These are phyloP conservation scores for Isichthys henryi DNA, from an alignment of 2,113 vertebrate genomes.

Conservation along the genomic window DNA sequence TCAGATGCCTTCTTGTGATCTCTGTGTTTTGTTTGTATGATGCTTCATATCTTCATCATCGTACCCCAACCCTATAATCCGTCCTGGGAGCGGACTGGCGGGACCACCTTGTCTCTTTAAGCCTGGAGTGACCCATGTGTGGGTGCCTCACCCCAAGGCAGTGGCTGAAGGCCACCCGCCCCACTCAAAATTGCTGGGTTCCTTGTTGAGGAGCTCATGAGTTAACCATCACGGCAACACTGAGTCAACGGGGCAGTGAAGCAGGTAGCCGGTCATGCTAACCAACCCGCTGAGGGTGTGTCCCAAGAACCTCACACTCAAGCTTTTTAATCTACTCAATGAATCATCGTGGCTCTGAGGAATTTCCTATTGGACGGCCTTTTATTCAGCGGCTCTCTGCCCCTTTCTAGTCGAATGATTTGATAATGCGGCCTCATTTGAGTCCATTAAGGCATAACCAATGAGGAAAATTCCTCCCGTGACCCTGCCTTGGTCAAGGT, in stretches of 20 bases:
- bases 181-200: neutral
- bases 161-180: neutral
- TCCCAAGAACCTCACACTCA: neutral
- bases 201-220: neutral
- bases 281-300: neutral
- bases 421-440: neutral
- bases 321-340: conserved; percentile 19
- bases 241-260: neutral
- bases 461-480: neutral
- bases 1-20: neutral
- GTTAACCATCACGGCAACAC: neutral
- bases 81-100: neutral
- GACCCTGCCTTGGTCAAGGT: neutral
- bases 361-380: neutral
- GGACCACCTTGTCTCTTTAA: neutral
- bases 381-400: neutral
- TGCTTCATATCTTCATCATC: neutral
- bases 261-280: neutral
- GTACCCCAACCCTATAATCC: neutral
- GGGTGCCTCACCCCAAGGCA: neutral
- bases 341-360: conserved; percentile 3
- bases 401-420: neutral
- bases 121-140: neutral
- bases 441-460: conserved; percentile 12
- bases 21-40: neutral